phyloP scores from a whole-genome alignment of 2,888 invertebrate genomes.

The Onchidella celtica region DNA sequence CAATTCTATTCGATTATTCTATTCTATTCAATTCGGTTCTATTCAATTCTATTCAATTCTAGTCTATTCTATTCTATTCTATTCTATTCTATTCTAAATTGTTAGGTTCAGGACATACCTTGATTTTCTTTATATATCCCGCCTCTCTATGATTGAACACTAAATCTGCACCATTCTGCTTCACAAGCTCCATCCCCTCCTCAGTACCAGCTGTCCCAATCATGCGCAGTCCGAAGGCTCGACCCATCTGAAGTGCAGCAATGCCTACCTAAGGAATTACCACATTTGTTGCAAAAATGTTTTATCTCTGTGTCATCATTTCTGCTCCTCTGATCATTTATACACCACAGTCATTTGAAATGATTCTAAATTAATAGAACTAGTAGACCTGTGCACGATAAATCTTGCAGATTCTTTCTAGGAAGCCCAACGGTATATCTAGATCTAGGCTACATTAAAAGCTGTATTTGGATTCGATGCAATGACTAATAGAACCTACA shows the following conservation, averaged over 20 bases:
- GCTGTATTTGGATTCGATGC: too few relatives aligned
- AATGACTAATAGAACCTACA: too few relatives aligned
- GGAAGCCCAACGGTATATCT: too few relatives aligned
- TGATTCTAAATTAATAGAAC: too few relatives aligned
- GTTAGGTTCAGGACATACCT: slow-evolving; percentile 64
- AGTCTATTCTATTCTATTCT: slow-evolving; percentile 17
- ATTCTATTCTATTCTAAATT: not conserved
- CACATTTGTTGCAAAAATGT: too few relatives aligned
- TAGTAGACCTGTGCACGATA: too few relatives aligned
- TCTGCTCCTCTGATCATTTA: too few relatives aligned
- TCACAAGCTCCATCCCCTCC: slow-evolving; percentile 80
- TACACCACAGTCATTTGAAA: too few relatives aligned
- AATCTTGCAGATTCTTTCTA: too few relatives aligned
- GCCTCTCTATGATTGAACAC: slow-evolving; percentile 82
- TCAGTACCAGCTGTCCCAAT: slow-evolving; percentile 82
- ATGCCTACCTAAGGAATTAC: slow-evolving; percentile 78
- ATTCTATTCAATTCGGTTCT: slow-evolving; percentile 18
- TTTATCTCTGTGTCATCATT: too few relatives aligned
- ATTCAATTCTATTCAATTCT: slow-evolving; percentile 16
- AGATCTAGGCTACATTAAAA: too few relatives aligned
- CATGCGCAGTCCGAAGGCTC: slow-evolving; percentile 77
- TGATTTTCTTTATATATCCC: slow-evolving; percentile 80
- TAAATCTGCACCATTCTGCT: slow-evolving; percentile 81
- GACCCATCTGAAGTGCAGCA: slow-evolving; percentile 82
- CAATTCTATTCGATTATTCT: slow-evolving; percentile 17